Evolutionary conservation across 2,113 vertebrate genomes (phyloP).

Genomic region (Chaenogobius annularis): DNA sequence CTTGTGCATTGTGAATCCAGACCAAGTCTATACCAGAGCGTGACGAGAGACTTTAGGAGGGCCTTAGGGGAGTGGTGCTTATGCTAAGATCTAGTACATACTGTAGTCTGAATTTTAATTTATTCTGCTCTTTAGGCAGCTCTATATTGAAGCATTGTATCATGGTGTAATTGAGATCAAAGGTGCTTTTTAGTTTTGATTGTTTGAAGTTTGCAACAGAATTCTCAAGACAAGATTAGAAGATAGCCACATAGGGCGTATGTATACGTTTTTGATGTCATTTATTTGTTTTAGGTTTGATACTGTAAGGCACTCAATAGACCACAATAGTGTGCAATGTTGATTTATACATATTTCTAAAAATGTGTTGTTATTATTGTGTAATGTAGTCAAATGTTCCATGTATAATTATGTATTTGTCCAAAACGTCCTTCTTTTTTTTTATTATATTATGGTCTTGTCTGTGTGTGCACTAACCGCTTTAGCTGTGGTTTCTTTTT

Average conservation of each 20-base stretch:
- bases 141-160: not conserved
- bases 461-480: conserved; percentile 56
- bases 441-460: conserved; percentile 61
- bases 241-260: not conserved
- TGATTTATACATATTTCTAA: not conserved
- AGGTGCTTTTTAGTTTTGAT: not conserved
- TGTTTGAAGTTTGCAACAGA: not conserved
- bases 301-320: too few species aligned
- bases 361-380: not conserved
- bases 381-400: not conserved
- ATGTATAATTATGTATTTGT: conserved; percentile 1
- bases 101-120: not conserved
- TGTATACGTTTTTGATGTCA: too few species aligned
- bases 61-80: not conserved
- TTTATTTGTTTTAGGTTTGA: not conserved
- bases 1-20: conserved; percentile 45
- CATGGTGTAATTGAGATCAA: not conserved
- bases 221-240: not conserved
- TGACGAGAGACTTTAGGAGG: conserved; percentile 18
- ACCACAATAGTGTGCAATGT: not conserved
- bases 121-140: not conserved
- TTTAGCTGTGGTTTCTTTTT: conserved; percentile 40
- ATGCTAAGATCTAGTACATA: not conserved
- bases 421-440: conserved; percentile 45
- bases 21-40: conserved; percentile 33